A percentile compares a stretch with the other conserved stretches of the same genome.
Conservation (phyloP, 2,888 invertebrate genomes). For the Ditula angustiorana region DNA sequence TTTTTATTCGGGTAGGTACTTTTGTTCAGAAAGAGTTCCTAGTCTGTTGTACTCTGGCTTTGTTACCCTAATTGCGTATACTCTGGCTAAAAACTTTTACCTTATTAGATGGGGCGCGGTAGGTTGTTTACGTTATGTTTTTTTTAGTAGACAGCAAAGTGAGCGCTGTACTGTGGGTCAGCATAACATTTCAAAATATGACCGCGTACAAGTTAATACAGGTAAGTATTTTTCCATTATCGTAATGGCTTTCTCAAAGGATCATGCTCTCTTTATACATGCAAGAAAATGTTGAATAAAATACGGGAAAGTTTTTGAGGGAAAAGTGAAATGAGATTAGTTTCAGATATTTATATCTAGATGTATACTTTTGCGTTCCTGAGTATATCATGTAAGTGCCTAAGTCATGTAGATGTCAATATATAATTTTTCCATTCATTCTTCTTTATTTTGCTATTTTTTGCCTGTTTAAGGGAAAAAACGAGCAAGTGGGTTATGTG, state of each 20-base stretch:
- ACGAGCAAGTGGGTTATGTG: too few species aligned
- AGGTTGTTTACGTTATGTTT: constrained; percentile 27
- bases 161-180: constrained; percentile 28
- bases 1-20: constrained; percentile 36
- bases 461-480: too few species aligned
- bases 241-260: constrained; percentile 37
- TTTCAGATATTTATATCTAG: not conserved
- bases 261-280: constrained; percentile 35
- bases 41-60: constrained; percentile 23
- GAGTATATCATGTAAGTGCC: too few species aligned
- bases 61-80: constrained; percentile 37
- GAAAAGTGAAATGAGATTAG: constrained; percentile 21
- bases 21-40: constrained; percentile 12
- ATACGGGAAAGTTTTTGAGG: constrained; percentile 5
- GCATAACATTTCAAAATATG: constrained; percentile 29
- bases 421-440: too few species aligned
- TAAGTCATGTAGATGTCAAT: too few species aligned
- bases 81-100: constrained; percentile 28
- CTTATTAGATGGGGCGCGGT: constrained; percentile 33
- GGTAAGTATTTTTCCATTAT: constrained; percentile 39
- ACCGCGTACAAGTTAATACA: constrained; percentile 20
- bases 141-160: constrained; percentile 24
- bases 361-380: too few species aligned
- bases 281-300: constrained; percentile 26
- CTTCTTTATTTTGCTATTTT: too few species aligned